Conservation (phyloP, 2,113 vertebrate species). For the Perca schrenkii region DNA sequence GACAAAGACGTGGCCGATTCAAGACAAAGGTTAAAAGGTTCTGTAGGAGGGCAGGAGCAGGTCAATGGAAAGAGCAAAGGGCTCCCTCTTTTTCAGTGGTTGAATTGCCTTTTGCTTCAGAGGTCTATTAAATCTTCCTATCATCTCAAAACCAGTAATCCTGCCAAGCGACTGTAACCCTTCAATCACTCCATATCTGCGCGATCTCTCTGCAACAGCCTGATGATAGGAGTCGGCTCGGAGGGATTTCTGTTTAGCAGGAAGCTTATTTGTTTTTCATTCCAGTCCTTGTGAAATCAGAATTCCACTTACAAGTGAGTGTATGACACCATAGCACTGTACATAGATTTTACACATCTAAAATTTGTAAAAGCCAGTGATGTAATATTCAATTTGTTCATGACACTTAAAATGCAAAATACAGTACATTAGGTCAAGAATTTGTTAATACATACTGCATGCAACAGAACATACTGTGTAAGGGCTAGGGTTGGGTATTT, state of each 20-base stretch:
- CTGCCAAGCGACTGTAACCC: conserved; percentile 65
- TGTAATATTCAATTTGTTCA: neutral
- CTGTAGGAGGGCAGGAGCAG: conserved; percentile 35
- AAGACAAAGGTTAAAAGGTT: conserved; percentile 63
- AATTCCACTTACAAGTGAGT: neutral
- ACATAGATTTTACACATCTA: neutral
- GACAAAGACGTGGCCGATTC: conserved; percentile 3
- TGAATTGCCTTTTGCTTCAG: conserved; percentile 59
- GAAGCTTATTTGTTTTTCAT: conserved; percentile 47
- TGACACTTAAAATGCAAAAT: neutral
- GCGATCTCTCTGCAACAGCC: conserved; percentile 59
- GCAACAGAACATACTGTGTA: no score
- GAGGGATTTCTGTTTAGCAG: conserved; percentile 48
- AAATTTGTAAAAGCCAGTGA: neutral
- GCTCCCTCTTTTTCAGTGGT: conserved; percentile 24
- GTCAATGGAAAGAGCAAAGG: conserved; percentile 62
- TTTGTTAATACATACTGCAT: neutral
- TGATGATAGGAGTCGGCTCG: conserved; percentile 49
- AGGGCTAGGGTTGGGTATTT: no score
- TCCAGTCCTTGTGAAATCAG: neutral
- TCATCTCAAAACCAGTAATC: conserved; percentile 77
- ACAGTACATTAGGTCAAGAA: neutral
- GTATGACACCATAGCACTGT: neutral
- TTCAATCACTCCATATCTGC: conserved; percentile 71
- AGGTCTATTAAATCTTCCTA: conserved; percentile 77